Percentiles rank a stretch among this genome's conserved stretches.
Conservation (phyloP, 2,888 invertebrate genomes). For the Tupiocoris notatus region DNA sequence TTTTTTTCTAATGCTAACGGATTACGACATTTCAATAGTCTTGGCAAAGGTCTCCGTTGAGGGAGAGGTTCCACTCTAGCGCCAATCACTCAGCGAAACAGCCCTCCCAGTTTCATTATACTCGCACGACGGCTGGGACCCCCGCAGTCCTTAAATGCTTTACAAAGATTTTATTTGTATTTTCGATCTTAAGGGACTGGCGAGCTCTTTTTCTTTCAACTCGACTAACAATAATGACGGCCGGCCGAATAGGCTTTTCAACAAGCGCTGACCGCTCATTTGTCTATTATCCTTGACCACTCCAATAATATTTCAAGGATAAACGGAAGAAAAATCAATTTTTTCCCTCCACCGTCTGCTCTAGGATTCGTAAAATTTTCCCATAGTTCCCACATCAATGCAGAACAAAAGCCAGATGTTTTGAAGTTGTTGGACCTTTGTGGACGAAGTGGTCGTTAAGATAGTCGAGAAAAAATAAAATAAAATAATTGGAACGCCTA, state of each 20-base stretch:
- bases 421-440: no score
- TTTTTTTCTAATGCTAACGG: slow-evolving; percentile 13
- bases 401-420: background rate
- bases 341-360: background rate
- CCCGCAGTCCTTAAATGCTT: slow-evolving; percentile 14
- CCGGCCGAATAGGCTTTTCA: slow-evolving; percentile 11
- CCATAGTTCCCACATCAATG: background rate
- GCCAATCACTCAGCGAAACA: slow-evolving; percentile 4
- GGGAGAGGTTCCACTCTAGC: slow-evolving; percentile 4
- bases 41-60: background rate
- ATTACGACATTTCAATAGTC: slow-evolving; percentile 25
- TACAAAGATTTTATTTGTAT: slow-evolving; percentile 34
- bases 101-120: background rate
- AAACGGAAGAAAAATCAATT: background rate
- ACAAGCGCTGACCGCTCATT: slow-evolving; percentile 25
- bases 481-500: no score
- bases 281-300: slow-evolving; percentile 22
- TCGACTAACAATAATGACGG: background rate
- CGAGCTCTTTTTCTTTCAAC: background rate
- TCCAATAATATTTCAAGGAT: background rate
- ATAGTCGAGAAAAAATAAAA: no score
- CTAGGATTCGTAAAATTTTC: background rate
- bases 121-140: background rate
- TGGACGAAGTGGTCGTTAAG: no score
- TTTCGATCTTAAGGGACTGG: background rate